A percentile compares a stretch with the other conserved stretches of the same genome.
Evolutionary conservation across 2,888 invertebrate genomes (phyloP).

Genomic region (Tipula lateralis): DNA sequence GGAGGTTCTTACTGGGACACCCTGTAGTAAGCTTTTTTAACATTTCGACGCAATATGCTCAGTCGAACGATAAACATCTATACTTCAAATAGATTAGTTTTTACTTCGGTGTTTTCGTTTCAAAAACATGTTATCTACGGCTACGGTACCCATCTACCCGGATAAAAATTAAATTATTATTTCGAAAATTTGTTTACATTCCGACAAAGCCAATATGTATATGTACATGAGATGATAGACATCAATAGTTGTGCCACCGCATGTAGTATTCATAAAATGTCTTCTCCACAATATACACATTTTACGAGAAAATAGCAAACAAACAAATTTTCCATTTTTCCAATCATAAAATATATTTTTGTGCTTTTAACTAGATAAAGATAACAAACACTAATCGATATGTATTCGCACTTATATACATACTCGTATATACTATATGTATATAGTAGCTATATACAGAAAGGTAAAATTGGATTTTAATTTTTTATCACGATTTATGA

Average conservation of each 20-base stretch:
- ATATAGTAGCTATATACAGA: too few species aligned
- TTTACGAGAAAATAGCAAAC: neutral
- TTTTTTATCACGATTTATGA: neutral
- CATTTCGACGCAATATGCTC: too few species aligned
- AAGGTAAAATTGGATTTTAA: neutral
- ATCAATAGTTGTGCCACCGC: neutral
- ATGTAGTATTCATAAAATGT: neutral
- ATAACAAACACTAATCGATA: neutral
- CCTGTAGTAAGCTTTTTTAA: too few species aligned
- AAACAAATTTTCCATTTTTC: neutral
- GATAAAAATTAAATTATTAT: neutral
- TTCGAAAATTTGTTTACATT: neutral
- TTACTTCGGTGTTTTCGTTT: too few species aligned
- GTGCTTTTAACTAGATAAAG: neutral
- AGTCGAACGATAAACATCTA: too few species aligned
- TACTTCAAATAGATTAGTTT: too few species aligned
- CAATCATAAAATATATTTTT: neutral
- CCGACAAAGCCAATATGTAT: neutral
- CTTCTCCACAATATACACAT: neutral
- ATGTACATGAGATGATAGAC: too few species aligned
- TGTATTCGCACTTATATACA: neutral
- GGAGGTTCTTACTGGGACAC: too few species aligned
- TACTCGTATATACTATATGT: neutral
- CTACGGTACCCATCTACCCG: too few species aligned
- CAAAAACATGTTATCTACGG: too few species aligned